These are phyloP conservation scores for Sarotherodon lohbergeri DNA, from an alignment of 2,113 vertebrate species.

Conservation along the genomic window DNA sequence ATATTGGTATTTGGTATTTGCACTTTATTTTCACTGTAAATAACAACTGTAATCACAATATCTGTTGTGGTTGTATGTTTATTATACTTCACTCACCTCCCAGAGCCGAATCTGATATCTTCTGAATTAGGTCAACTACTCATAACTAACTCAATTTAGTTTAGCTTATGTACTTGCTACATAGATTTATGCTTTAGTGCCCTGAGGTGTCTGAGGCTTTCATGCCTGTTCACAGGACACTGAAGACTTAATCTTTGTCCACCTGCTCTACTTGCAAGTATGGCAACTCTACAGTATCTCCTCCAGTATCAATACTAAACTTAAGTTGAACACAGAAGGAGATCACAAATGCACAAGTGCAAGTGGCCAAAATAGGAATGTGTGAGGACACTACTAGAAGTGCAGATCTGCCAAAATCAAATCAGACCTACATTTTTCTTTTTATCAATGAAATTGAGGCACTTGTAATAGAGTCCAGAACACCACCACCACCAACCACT, in stretches of 20 bases:
- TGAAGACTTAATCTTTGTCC: background rate
- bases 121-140: too few species aligned
- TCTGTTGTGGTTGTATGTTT: too few species aligned
- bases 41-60: too few species aligned
- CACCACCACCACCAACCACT: background rate
- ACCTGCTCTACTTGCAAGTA: background rate
- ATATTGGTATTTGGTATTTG: too few species aligned
- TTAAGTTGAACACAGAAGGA: background rate
- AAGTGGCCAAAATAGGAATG: background rate
- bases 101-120: too few species aligned
- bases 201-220: background rate
- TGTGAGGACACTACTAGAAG: background rate
- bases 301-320: background rate
- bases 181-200: background rate
- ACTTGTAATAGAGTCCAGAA: background rate
- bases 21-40: too few species aligned
- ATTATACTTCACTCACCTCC: too few species aligned
- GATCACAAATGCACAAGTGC: background rate
- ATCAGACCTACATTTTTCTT: background rate
- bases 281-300: background rate
- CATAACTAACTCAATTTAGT: too few species aligned
- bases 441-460: background rate
- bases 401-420: background rate
- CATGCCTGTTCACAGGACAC: background rate
- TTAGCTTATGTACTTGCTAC: too few species aligned